phyloP scores from a whole-genome alignment of 2,113 vertebrate species.

The Typhlomys cinereus region DNA sequence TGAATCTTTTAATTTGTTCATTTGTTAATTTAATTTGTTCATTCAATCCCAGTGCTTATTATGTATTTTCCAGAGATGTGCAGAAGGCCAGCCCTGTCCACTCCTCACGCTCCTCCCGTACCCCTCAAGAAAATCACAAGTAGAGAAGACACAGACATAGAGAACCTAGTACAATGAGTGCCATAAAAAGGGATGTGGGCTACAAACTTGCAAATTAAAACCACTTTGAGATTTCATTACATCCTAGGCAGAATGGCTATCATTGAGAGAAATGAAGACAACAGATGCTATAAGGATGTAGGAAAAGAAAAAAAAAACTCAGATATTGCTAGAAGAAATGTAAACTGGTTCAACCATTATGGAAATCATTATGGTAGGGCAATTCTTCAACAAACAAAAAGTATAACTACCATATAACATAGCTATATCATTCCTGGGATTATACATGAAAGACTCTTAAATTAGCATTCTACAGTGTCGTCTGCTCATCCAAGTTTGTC shows the following conservation, averaged over 20 bases:
- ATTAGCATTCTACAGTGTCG: background rate
- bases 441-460: background rate
- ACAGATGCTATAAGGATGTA: background rate
- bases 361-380: background rate
- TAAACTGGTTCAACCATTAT: background rate
- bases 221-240: background rate
- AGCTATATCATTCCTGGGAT: background rate
- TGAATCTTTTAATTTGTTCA: background rate
- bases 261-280: background rate
- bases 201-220: background rate
- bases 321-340: background rate
- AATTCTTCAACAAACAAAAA: background rate
- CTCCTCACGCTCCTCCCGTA: too few relatives aligned
- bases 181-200: background rate
- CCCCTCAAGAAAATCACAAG: background rate
- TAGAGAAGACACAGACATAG: background rate
- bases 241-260: background rate
- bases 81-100: background rate
- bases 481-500: background rate
- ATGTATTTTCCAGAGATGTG: background rate
- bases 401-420: background rate
- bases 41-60: background rate
- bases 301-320: background rate
- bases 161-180: background rate
- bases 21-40: background rate